Conservation (phyloP, 2,797 vertebrate genomes). For the Vireo griseus region DNA sequence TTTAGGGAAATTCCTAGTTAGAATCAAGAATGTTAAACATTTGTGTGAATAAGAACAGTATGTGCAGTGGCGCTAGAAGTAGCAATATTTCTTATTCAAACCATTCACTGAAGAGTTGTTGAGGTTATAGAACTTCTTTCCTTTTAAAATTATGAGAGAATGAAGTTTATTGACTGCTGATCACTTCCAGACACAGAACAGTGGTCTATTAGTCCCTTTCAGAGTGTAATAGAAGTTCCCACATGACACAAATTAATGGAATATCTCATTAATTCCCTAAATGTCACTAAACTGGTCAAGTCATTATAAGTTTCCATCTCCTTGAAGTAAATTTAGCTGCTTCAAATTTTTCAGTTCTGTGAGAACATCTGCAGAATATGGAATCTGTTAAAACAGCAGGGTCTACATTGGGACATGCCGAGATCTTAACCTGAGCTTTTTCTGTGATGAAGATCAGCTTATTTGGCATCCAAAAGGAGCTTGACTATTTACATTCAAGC, state of each 20-base stretch:
- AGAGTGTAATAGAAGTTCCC: background rate
- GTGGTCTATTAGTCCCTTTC: background rate
- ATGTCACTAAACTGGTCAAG: background rate
- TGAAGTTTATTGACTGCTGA: slow-evolving; percentile 42
- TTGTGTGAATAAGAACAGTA: slow-evolving; percentile 45
- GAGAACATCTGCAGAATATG: background rate
- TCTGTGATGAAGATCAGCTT: background rate
- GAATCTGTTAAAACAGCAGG: background rate
- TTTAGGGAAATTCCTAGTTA: slow-evolving; percentile 42
- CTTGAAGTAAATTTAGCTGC: slow-evolving; percentile 6
- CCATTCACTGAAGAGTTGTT: slow-evolving; percentile 14
- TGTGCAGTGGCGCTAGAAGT: slow-evolving; percentile 29
- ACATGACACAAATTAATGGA: slow-evolving; percentile 7
- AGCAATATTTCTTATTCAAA: slow-evolving; percentile 54
- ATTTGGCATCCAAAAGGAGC: background rate
- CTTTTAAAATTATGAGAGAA: slow-evolving; percentile 25
- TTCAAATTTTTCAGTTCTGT: background rate
- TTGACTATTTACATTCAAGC: background rate
- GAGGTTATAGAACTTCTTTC: slow-evolving; percentile 39
- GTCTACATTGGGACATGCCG: background rate
- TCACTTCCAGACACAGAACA: slow-evolving; percentile 16
- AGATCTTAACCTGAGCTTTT: background rate
- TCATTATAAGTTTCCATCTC: background rate
- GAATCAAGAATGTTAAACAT: slow-evolving; percentile 52
- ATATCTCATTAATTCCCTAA: slow-evolving; percentile 47